phyloP scores from a whole-genome alignment of 2,797 vertebrate genomes.

The Chrosomus eos region DNA sequence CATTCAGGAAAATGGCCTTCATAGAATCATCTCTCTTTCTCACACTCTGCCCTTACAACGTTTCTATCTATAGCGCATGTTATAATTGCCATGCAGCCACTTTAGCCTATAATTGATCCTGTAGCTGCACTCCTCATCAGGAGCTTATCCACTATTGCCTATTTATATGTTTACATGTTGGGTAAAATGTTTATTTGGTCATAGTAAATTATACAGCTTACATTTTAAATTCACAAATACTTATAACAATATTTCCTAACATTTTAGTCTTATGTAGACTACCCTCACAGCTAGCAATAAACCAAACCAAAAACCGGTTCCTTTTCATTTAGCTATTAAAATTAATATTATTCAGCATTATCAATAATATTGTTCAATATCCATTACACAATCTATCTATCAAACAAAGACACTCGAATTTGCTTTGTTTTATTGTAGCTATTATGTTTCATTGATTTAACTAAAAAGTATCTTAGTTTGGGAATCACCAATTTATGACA shows the following conservation, averaged over 20 bases:
- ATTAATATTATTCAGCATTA: too few species aligned
- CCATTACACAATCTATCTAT: too few species aligned
- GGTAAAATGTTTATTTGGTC: neutral
- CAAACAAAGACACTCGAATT: too few species aligned
- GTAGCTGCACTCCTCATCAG: neutral
- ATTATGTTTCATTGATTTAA: too few species aligned
- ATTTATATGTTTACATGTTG: neutral
- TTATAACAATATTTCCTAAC: neutral
- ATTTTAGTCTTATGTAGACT: neutral
- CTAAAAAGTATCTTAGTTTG: neutral
- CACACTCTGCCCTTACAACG: conserved; percentile 4
- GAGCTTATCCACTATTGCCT: neutral
- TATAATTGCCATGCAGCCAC: conserved; percentile 7
- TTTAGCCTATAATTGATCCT: conserved; percentile 13
- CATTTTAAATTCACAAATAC: neutral
- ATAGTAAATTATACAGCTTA: neutral
- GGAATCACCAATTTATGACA: neutral
- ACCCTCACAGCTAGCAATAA: too few species aligned
- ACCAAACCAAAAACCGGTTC: too few species aligned
- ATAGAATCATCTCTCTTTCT: neutral
- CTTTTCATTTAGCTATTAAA: too few species aligned
- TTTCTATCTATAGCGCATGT: conserved; percentile 34
- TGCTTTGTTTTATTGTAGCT: too few species aligned
- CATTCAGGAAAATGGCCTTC: neutral
- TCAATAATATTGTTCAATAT: too few species aligned